Evolutionary conservation across 2,797 vertebrate genomes (phyloP), one percentile per base, ranked within the genome.

Genomic region (Oceanodroma leucorhoa): DNA sequence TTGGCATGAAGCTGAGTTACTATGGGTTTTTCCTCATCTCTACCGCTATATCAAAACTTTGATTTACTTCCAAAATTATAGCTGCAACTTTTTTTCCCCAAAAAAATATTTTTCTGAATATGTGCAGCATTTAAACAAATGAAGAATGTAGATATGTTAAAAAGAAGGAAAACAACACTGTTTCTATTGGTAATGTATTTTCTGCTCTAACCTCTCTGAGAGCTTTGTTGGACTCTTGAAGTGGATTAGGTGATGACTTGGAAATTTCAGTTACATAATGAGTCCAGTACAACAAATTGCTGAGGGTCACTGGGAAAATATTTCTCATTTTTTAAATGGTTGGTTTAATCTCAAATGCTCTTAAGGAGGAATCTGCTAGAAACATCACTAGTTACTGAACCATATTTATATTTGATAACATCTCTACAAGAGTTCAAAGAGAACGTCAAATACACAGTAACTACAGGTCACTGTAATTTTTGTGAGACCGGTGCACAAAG

Each of bases 391-490:
- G 69, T 62, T 96, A 75, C 78, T 77, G 55, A 75, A 82, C 27
- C 21, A 46, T 91, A 71, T 83, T 94, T 93, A 77, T 62, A n/a
- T 83, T 93, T 86, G 32, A 75, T 87, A 92, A 70, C 23, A 83
- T 86, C 43, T 40, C 12, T 84, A 46, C 13, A 76, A 55, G 65
- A 69, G 18, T 75, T 70, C 67, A 88, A 90, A 91, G 41, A 73
- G 34, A 77, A 89, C 53, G 65, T 94, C 80, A 96, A 77, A 72
- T 36, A 45, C n/a, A 83, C 21, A 79, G 36, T 82, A 78, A 80
- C 23, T 90, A 72, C 10, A 43, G 36, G 29, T 62, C 60, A 66
- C 26, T 27, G 40, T 11, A 79, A 46, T 87, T 82, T 91, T 72
- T 84, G 8, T 71, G 50, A 86, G 50, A 67, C 18, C 2, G 1